Conservation (phyloP, 2,113 vertebrate species). For the Dromas ardeola region DNA sequence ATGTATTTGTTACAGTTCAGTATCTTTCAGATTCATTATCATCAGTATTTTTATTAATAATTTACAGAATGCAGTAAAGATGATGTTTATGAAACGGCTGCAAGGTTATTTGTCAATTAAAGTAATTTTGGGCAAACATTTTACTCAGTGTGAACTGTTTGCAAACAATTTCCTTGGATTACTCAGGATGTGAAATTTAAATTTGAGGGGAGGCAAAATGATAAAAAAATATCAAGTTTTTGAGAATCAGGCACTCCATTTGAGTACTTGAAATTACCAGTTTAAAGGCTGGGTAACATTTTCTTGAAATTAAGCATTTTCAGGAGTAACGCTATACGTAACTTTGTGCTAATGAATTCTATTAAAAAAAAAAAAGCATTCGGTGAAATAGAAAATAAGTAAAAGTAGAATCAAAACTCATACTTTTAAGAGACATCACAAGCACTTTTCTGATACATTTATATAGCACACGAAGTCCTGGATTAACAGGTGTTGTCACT, state of each 20-base stretch:
- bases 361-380: not conserved
- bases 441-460: not conserved
- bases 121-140: not conserved
- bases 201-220: not conserved
- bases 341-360: not conserved
- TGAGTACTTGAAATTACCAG: not conserved
- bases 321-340: rapidly evolving
- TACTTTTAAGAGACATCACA: not conserved
- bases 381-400: not conserved
- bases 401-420: not conserved
- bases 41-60: not conserved
- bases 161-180: not conserved
- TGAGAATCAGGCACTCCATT: not conserved
- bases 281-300: not conserved
- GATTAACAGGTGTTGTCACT: not conserved
- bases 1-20: not conserved
- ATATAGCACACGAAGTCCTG: not conserved
- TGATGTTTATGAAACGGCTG: not conserved
- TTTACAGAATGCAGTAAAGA: not conserved
- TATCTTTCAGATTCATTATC: not conserved
- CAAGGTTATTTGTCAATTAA: not conserved
- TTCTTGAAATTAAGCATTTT: not conserved
- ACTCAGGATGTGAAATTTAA: not conserved
- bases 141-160: not conserved
- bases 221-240: not conserved